Evolutionary conservation across 2,888 invertebrate genomes (phyloP).

Genomic region (Erpobdella octoculata): DNA sequence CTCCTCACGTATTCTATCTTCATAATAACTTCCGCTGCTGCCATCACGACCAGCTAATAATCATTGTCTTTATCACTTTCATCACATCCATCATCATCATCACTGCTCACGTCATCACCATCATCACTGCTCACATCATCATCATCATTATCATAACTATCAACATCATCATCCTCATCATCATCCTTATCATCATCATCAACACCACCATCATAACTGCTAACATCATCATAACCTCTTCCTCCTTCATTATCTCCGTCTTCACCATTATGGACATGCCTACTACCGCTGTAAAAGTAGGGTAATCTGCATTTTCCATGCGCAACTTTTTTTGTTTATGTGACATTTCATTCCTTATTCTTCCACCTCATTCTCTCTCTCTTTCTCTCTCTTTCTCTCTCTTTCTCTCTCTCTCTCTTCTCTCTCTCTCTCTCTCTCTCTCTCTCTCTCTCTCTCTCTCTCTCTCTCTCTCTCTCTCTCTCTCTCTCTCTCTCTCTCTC

Average conservation of each 20-base stretch:
- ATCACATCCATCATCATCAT: background rate
- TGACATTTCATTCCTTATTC: background rate
- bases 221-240: conserved; percentile 21
- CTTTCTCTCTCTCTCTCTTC: background rate
- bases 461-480: background rate
- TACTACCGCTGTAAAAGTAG: conserved; percentile 3
- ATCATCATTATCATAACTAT: background rate
- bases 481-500: conserved; percentile 5
- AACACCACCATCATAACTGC: background rate
- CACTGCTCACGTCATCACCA: background rate
- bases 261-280: conserved; percentile 12
- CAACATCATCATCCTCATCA: background rate
- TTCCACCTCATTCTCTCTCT: background rate
- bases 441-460: background rate
- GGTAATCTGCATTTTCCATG: conserved; percentile 5
- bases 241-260: conserved; percentile 19
- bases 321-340: background rate
- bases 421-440: background rate
- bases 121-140: background rate
- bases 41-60: too few relatives aligned
- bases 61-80: too few relatives aligned
- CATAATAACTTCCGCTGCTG: too few relatives aligned
- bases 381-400: background rate
- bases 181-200: background rate
- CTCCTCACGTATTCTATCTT: too few relatives aligned